These are phyloP conservation scores for Centropus unirufus DNA, from an alignment of 2,113 vertebrate species.

Conservation along the genomic window DNA sequence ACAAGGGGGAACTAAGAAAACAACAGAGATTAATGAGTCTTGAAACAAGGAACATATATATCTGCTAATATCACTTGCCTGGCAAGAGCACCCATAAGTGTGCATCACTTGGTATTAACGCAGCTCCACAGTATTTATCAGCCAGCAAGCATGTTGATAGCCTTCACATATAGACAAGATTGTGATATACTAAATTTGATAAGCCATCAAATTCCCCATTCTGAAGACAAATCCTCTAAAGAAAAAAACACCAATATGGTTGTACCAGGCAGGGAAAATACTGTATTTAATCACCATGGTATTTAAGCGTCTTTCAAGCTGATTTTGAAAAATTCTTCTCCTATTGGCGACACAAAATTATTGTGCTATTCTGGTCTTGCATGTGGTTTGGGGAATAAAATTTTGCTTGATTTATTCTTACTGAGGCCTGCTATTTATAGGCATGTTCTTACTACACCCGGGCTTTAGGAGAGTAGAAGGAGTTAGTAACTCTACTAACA, in stretches of 20 bases:
- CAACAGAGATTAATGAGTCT: conserved; percentile 29
- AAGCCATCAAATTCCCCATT: not conserved
- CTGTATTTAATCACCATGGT: not conserved
- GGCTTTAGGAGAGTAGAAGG: not conserved
- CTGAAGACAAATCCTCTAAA: conserved; percentile 13
- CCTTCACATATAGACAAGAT: not conserved
- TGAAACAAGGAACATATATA: conserved; percentile 4
- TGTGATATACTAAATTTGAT: conserved; percentile 2
- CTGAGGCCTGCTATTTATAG: conserved; percentile 9
- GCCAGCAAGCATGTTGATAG: not conserved
- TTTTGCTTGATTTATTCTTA: conserved; percentile 1
- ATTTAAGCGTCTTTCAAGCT: conserved; percentile 11
- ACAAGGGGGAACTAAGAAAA: not conserved
- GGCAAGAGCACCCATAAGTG: not conserved
- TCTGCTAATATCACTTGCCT: conserved; percentile 14
- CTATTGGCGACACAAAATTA: conserved; percentile 27
- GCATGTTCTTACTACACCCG: not conserved
- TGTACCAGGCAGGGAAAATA: not conserved
- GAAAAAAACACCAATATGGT: not conserved
- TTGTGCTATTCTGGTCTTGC: conserved; percentile 22
- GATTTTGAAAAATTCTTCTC: conserved; percentile 10
- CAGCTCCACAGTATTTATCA: not conserved
- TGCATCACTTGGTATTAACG: not conserved
- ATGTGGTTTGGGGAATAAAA: not conserved
- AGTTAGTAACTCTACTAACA: not conserved